A percentile compares a stretch with the other conserved stretches of the same genome.
These are phyloP conservation scores for Pachypanchax playfairii DNA, from an alignment of 2,113 vertebrate species.

Conservation along the genomic window DNA sequence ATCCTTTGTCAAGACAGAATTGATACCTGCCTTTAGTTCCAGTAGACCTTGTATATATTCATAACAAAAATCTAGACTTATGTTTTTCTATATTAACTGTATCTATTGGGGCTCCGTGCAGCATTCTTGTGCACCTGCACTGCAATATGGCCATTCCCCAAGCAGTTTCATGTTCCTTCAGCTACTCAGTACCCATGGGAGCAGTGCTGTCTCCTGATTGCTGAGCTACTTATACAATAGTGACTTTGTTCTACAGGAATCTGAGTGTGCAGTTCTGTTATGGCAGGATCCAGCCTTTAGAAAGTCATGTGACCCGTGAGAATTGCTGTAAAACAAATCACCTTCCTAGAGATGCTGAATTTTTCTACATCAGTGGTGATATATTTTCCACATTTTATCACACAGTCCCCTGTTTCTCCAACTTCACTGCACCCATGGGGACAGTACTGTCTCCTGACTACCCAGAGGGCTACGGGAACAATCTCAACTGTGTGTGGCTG, in stretches of 20 bases:
- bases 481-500: constrained; percentile 97
- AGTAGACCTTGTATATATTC: constrained; percentile 15
- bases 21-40: constrained; percentile 22
- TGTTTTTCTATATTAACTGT: constrained; percentile 15
- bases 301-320: constrained; percentile 24
- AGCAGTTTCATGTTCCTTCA: constrained; percentile 48
- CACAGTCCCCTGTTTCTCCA: constrained; percentile 96
- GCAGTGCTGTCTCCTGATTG: constrained; percentile 48
- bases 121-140: constrained; percentile 14
- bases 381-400: constrained; percentile 38
- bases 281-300: constrained; percentile 26
- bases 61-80: constrained; percentile 28
- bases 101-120: constrained; percentile 31
- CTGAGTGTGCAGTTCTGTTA: constrained; percentile 28
- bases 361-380: constrained; percentile 21
- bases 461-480: constrained; percentile 97
- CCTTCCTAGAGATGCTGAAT: constrained; percentile 5
- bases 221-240: constrained; percentile 54
- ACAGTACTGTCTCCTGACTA: constrained; percentile 97
- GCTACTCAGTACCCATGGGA: constrained; percentile 54
- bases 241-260: constrained; percentile 47
- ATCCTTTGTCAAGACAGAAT: constrained; percentile 4
- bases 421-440: constrained; percentile 95
- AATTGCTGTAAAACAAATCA: constrained; percentile 37
- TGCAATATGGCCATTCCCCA: constrained; percentile 16